Base-by-base conservation (phyloP, 2,888 invertebrate genomes). In the Drosophila borborema region DNA sequence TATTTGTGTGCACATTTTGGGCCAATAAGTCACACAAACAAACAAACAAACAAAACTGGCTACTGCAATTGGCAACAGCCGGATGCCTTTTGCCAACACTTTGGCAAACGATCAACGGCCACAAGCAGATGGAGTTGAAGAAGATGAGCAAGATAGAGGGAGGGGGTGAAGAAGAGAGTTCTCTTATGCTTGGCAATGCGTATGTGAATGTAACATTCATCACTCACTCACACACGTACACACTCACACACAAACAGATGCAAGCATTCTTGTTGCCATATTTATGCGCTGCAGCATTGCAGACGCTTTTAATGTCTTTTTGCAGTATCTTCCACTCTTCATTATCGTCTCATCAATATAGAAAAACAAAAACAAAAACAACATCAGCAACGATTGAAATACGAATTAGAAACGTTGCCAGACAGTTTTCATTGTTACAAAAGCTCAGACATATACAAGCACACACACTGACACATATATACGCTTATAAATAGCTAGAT, bases 271-370 rank as follows among this genome's bases (percentile, higher is more conserved):
- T 67, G 65, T 79, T 75, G 85, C 82, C 83, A 82, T 83, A 85
- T 83, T 83, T 83, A 83, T 84, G 81, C 72, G 76, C 68, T 81
- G 64, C 68, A 60, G 86, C 84, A 84, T 71, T 84, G 86, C 86
- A 85, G 85, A 78, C 80, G 70, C 65, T 85, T 87, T 87, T 87
- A 84, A 87, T 87, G 85, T 78, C 80, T 82, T 84, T 70, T 73
- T 75, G 65, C 72, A 78, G 74, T 74, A 64, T 59, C 70, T 64
- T 64, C 64, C 61, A 45, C 66, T 64, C 71, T 78, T 78, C 71
- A 78, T 78, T 78, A 74, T 77, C 74, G 65, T 58, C 60, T 67
- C 76, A 71, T 75, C 76, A 75, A 73, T 73, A 74, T 31, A 45
- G 62, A 49, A 40, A n/a, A n/a, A n/a, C n/a, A n/a, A n/a, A n/a